Conservation (phyloP, 2,888 invertebrate species). For the Pelosia muscerda region DNA sequence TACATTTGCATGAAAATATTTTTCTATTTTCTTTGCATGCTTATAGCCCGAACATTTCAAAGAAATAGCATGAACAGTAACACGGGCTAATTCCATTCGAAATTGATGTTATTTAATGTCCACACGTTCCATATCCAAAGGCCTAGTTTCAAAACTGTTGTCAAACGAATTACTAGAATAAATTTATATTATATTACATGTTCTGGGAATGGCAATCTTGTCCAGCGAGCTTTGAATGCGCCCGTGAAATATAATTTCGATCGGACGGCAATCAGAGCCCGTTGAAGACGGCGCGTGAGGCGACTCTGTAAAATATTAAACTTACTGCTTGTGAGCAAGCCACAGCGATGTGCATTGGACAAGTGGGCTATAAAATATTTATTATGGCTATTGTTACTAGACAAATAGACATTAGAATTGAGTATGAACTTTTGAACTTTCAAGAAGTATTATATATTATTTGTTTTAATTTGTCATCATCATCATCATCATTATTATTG, state of each 20-base stretch:
- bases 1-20: not conserved
- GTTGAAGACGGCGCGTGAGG: slow-evolving; percentile 86
- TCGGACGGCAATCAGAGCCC: slow-evolving; percentile 85
- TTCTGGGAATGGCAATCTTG: slow-evolving; percentile 75
- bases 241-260: slow-evolving; percentile 86
- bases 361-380: slow-evolving; percentile 59
- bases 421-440: slow-evolving; percentile 24
- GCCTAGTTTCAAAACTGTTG: slow-evolving; percentile 35
- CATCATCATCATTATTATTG: no score
- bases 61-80: slow-evolving; percentile 6
- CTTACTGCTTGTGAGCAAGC: slow-evolving; percentile 64
- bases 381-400: slow-evolving; percentile 50
- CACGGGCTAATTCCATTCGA: slow-evolving; percentile 11
- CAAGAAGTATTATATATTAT: slow-evolving; percentile 16
- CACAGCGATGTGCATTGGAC: slow-evolving; percentile 56
- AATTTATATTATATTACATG: slow-evolving; percentile 47
- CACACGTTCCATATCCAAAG: slow-evolving; percentile 7
- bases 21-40: no score
- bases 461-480: no score
- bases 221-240: slow-evolving; percentile 82
- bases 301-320: slow-evolving; percentile 83
- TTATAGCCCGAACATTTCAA: not conserved
- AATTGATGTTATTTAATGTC: slow-evolving; percentile 17
- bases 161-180: slow-evolving; percentile 39
- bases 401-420: slow-evolving; percentile 32